Conservation (phyloP, 2,113 vertebrate genomes). For the Salvelinus namaycush region DNA sequence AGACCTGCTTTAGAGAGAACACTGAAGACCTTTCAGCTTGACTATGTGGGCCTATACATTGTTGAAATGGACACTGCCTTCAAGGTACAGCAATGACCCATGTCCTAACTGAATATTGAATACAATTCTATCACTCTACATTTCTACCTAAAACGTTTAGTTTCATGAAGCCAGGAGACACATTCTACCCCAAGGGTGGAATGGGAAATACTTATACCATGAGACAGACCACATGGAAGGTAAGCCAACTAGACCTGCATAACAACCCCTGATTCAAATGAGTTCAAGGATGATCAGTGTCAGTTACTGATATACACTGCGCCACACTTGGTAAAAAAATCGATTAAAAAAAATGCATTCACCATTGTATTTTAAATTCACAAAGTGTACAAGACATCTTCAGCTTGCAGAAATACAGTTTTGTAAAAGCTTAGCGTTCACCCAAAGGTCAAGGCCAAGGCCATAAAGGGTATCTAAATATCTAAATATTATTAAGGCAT, state of each 20-base stretch:
- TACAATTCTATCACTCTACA: neutral
- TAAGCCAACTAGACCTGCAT: constrained; percentile 59
- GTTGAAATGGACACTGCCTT: constrained; percentile 90
- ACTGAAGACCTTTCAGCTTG: constrained; percentile 77
- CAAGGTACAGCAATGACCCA: constrained; percentile 73
- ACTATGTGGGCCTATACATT: constrained; percentile 93
- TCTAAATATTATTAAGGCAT: too few relatives aligned
- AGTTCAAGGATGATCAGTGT: neutral
- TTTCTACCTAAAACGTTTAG: neutral
- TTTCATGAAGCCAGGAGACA: constrained; percentile 84
- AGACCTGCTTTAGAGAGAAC: constrained; percentile 83
- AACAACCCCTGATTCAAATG: neutral
- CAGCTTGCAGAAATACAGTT: neutral
- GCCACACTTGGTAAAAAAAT: constrained; percentile 2
- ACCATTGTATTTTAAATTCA: neutral
- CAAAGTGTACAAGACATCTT: neutral
- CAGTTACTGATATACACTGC: too few relatives aligned
- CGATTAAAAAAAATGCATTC: neutral
- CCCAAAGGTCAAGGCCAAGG: constrained; percentile 1
- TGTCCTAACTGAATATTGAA: neutral
- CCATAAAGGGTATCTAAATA: neutral
- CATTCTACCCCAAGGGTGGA: constrained; percentile 78
- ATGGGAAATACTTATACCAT: constrained; percentile 81
- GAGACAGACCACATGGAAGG: constrained; percentile 91
- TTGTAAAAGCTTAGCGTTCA: too few relatives aligned